Evolutionary conservation across 2,797 vertebrate genomes (phyloP).

Genomic region (Mionectes olivaceus): DNA sequence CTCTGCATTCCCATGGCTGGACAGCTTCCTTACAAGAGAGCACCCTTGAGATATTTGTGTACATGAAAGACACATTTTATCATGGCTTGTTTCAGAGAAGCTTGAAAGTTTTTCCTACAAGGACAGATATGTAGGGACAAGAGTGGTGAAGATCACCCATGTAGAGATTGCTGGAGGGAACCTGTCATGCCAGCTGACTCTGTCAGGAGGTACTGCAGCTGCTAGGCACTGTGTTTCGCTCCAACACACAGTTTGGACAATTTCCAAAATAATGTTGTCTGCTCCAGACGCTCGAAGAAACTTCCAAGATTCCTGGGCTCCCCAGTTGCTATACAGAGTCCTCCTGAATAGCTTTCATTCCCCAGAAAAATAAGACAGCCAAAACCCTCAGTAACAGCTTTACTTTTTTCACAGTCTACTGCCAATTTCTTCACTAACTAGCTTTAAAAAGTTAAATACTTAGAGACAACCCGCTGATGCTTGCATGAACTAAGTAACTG

Average conservation of each 20-base stretch:
- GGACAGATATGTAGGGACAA: not conserved
- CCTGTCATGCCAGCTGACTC: not conserved
- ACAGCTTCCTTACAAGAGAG: constrained; percentile 32
- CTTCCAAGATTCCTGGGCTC: constrained; percentile 20
- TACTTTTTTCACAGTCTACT: not conserved
- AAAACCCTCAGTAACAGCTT: not conserved
- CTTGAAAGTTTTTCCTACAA: not conserved
- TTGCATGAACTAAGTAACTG: not conserved
- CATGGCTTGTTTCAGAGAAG: not conserved
- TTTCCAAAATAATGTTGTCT: not conserved
- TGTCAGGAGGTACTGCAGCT: not conserved
- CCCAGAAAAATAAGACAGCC: not conserved
- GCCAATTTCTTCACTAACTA: not conserved
- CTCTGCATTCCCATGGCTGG: constrained; percentile 29
- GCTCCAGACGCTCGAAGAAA: not conserved
- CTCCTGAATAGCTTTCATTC: not conserved
- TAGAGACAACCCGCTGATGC: not conserved
- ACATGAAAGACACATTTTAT: not conserved
- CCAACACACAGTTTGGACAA: not conserved
- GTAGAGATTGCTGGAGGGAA: not conserved
- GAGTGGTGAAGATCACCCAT: not conserved
- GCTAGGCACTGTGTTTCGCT: not conserved
- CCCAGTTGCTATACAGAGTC: not conserved
- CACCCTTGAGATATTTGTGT: not conserved
- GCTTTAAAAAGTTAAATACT: not conserved